Percentiles rank a stretch among this genome's conserved stretches.
These are phyloP conservation scores for Platyscapa corneri DNA, from an alignment of 1,140 invertebrate genomes.

Conservation along the genomic window DNA sequence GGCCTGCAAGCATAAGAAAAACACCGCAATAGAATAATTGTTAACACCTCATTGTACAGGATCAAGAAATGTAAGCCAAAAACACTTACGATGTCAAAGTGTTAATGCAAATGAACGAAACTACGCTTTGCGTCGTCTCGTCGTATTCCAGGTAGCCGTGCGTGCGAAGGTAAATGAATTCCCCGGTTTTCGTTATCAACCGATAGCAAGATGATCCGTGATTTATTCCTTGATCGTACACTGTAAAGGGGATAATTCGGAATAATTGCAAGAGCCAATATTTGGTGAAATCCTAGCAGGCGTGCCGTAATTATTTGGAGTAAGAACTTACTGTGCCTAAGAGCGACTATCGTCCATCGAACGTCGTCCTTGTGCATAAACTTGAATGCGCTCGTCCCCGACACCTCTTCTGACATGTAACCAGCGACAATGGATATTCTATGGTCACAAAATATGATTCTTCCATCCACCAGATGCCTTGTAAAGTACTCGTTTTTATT, in stretches of 20 bases:
- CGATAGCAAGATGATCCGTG: constrained; percentile 88
- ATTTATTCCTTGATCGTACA: constrained; percentile 85
- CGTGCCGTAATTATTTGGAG: not conserved
- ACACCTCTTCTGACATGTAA: constrained; percentile 88
- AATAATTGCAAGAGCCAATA: no score
- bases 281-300: no score
- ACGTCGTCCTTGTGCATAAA: constrained; percentile 92
- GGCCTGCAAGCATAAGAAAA: not conserved
- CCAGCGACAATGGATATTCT: constrained; percentile 89
- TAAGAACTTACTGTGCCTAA: constrained; percentile 84
- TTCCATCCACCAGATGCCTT: constrained; percentile 86
- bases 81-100: constrained; percentile 81
- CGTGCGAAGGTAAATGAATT: constrained; percentile 87
- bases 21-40: not conserved
- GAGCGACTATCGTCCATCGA: constrained; percentile 86
- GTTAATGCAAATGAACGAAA: constrained; percentile 90
- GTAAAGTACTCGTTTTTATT: constrained; percentile 89
- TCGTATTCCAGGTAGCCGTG: constrained; percentile 86
- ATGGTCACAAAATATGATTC: constrained; percentile 89
- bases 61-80: not conserved
- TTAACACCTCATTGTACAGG: not conserved
- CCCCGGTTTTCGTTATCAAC: constrained; percentile 83
- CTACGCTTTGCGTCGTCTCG: constrained; percentile 80
- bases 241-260: constrained; percentile 69
- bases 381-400: constrained; percentile 85